These are phyloP conservation scores for Helicoverpa assulta DNA, from an alignment of 2,888 invertebrate species.

Conservation along the genomic window DNA sequence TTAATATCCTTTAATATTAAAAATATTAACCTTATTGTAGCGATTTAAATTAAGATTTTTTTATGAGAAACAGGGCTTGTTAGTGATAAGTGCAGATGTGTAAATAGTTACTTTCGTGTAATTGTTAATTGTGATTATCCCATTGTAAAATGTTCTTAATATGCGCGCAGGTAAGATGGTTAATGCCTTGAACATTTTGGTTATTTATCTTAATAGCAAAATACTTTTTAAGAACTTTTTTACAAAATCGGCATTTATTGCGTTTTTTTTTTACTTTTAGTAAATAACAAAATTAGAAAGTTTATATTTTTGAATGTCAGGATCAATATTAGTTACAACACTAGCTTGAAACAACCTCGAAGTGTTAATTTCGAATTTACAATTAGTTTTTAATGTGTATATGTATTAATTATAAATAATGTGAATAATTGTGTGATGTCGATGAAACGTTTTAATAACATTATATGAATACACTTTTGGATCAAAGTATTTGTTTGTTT, in stretches of 20 bases:
- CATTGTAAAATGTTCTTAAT: constrained; percentile 56
- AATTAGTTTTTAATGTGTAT: constrained; percentile 81
- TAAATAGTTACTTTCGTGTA: constrained; percentile 71
- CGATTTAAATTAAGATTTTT: constrained; percentile 47
- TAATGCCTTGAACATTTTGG: constrained; percentile 16
- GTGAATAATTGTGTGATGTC: constrained; percentile 89
- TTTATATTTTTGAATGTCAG: constrained; percentile 6
- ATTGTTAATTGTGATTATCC: constrained; percentile 66
- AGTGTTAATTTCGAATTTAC: constrained; percentile 87
- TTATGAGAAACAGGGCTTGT: constrained; percentile 73
- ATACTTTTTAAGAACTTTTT: not conserved
- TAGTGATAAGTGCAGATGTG: constrained; percentile 66
- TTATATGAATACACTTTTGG: constrained; percentile 88
- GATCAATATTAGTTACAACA: constrained; percentile 21
- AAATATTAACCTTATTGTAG: constrained; percentile 27
- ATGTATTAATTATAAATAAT: constrained; percentile 74
- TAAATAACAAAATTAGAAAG: constrained; percentile 10
- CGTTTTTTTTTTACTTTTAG: constrained; percentile 1
- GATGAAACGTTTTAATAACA: constrained; percentile 84
- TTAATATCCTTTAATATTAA: constrained; percentile 23
- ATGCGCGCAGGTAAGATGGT: constrained; percentile 27
- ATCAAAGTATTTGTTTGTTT: constrained; percentile 76
- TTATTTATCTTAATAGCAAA: not conserved
- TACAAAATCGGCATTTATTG: not conserved
- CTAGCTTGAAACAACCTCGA: constrained; percentile 49